Base-by-base conservation (phyloP, 1,140 invertebrate genomes). In the Zaprionus inermis region DNA sequence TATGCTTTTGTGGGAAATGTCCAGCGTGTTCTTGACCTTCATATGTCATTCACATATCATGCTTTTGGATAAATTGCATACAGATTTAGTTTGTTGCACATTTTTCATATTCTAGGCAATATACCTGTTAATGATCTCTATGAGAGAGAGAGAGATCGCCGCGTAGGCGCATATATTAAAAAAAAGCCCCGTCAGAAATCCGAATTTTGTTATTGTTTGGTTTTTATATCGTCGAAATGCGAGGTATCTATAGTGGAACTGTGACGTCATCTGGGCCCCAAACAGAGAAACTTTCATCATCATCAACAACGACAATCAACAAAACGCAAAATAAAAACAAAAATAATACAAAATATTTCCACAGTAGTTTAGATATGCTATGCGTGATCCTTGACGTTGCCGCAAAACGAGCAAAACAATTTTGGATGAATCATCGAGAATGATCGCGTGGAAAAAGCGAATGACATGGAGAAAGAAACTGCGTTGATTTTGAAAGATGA, bases 181-280 rank as follows among this genome's bases (percentile, higher is more conserved):
- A 44, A 41, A 16, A 44, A 44, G 6, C 38, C 57, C 32, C 56
- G 9, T n/a, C 18, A 58, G 16, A n/a, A 46, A 49, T 55, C n/a
- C 22, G 55, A n/a, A 44, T 3, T 6, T 54, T 54, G 34, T 54
- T 36, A 38, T 73, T 44, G 49, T 68, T 60, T 58, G 41, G 9
- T 20, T 66, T 67, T 58, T 51, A 14, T 56, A 69, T 73, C 34
- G 38, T 18, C 20, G 70, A 72, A 67, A 22, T 55, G 11, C 10
- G 16, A 14, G 12, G 18, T 60, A 68, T 52, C 36, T 58, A 32
- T 68, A 61, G 63, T 56, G 36, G 11, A 14, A 14, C 18, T 9
- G 70, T 74, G 72, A 74, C 72, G 72, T 74, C 72, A 74, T 74
- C n/a, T 44, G 36, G 68, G 36, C 28, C 65, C n/a, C 65, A 51